Conservation (phyloP, 1,140 invertebrate genomes). For the Nephila pilipes region DNA sequence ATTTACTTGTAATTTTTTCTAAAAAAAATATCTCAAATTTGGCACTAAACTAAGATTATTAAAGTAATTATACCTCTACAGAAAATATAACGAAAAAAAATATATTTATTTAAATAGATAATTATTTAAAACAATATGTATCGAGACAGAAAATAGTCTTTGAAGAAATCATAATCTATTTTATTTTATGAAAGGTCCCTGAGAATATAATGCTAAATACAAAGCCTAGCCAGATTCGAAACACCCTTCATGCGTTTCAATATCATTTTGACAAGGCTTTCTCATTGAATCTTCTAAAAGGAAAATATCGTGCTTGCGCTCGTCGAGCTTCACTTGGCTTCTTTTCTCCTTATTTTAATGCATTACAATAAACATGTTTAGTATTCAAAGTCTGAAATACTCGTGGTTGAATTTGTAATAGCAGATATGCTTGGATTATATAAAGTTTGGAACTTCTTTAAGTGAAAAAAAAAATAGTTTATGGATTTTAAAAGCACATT, state of each 20-base stretch:
- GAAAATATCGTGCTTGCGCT: neutral
- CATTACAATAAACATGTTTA: conserved; percentile 48
- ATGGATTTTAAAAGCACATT: neutral
- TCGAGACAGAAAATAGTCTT: neutral
- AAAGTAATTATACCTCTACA: too few relatives aligned
- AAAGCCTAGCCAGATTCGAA: neutral
- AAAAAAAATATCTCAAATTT: too few relatives aligned
- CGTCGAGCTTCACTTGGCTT: neutral
- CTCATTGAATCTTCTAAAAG: conserved; percentile 34
- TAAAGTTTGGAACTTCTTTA: neutral
- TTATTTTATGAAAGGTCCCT: neutral
- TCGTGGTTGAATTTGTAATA: neutral
- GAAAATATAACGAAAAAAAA: too few relatives aligned
- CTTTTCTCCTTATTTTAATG: conserved; percentile 1
- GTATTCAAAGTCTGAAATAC: conserved; percentile 13
- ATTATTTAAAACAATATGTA: too few relatives aligned
- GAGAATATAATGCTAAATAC: neutral
- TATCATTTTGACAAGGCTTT: conserved; percentile 41
- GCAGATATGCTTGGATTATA: neutral
- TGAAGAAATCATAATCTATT: neutral
- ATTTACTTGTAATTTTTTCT: too few relatives aligned
- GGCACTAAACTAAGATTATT: too few relatives aligned
- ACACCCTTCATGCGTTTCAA: conserved; percentile 45
- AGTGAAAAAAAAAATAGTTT: neutral
- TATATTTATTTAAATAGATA: too few relatives aligned